Conservation (phyloP, 1,140 invertebrate species). For the Atta colombica region DNA sequence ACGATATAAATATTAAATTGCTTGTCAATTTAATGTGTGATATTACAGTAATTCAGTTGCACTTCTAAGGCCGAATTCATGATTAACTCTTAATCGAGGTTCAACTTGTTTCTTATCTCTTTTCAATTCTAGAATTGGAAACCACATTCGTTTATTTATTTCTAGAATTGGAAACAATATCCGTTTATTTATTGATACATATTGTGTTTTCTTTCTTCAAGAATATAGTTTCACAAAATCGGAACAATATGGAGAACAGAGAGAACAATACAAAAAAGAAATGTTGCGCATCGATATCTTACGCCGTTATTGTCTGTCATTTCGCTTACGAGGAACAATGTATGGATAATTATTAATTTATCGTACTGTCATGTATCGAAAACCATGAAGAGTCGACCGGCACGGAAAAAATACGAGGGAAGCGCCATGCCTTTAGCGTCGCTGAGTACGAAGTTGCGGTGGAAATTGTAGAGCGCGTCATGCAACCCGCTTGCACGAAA, state of each 20-base stretch:
- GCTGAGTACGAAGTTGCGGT: conserved; percentile 30
- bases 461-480: conserved; percentile 47
- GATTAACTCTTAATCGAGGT: too few species aligned
- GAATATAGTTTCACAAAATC: background rate
- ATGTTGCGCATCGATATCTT: background rate
- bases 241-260: background rate
- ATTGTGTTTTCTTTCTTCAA: background rate
- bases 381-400: conserved; percentile 14
- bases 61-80: too few species aligned
- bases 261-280: background rate
- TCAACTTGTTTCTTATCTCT: too few species aligned
- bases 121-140: too few species aligned
- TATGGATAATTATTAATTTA: conserved; percentile 6
- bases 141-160: background rate
- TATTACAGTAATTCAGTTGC: too few species aligned
- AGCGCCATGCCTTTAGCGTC: conserved; percentile 24
- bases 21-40: too few species aligned
- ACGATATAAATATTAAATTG: too few species aligned
- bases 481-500: conserved; percentile 49
- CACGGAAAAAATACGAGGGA: conserved; percentile 7
- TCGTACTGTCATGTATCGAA: conserved; percentile 18
- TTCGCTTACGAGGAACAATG: background rate
- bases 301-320: background rate
- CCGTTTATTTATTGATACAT: background rate
- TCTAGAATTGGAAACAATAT: too few species aligned